Base-by-base conservation (phyloP, 2,888 invertebrate genomes). In the Hydrotaea diabolus region DNA sequence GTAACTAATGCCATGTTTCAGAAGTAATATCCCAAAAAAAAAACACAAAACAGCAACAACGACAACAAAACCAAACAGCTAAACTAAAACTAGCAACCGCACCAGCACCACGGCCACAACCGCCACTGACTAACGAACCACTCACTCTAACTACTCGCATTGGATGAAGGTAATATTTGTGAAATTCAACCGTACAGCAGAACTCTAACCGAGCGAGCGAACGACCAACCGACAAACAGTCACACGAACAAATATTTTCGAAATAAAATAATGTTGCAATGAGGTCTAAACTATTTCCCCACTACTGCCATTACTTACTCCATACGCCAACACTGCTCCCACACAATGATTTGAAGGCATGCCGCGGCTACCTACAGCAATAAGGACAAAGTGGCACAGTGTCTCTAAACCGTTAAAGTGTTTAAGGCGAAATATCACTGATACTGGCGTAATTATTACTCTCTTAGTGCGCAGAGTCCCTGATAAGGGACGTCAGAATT, bases 1-100 rank as follows among this genome's bases (percentile, higher is more conserved):
- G 75, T 89, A 88, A 88, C 87, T 89, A 92, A 91, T 91, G 90
- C 90, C 90, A 91, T 90, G 90, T 86, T 82, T 77, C 72, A 73
- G 77, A 59, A 83, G 73, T 75, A 78, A 71, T 69, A 69, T 69
- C 46, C 74, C 26, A 36, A 69, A 80, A 71, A 77, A 75, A 71
- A 72, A 64, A 72, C 11, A 49, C 23, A 71, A 43, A 78, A 69
- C 19, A 76, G 13, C 8, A 53, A 21, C 62, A 78, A 19, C 36
- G 55, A 73, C 64, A 73, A 17, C 36, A 55, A 62, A n/a, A 71
- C 73, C 9, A 19, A 19, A 57, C 39, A 26, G 31, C 2, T 4
- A 31, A 31, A 7, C 31, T 31, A 31, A 31, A 55, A 57, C 57
- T 69, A 64, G 26, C 77, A 77, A 21, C 21, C 31, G 23, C 62